Evolutionary conservation across 2,888 invertebrate genomes (phyloP).

Genomic region (Eristalis tenax): DNA sequence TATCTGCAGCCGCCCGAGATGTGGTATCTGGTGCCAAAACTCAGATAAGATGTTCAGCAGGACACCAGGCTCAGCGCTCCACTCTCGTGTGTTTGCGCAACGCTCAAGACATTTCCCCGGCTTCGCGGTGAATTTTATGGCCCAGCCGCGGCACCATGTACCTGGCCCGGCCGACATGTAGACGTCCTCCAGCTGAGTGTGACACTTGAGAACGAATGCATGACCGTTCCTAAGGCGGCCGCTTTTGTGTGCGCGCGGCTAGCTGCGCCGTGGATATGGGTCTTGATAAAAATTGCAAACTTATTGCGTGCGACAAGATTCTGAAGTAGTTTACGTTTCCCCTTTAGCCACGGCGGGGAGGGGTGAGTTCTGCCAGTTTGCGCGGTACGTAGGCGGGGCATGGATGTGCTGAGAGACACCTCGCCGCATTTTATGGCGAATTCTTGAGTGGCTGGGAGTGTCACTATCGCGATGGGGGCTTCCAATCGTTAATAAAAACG

Average conservation of each 20-base stretch:
- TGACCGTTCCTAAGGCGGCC: constrained; percentile 10
- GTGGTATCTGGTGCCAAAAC: constrained; percentile 63
- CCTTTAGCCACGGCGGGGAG: not conserved
- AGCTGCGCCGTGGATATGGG: constrained; percentile 46
- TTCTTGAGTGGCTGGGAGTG: not conserved
- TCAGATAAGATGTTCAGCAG: constrained; percentile 57
- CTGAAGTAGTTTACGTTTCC: constrained; percentile 56
- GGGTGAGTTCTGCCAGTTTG: not conserved
- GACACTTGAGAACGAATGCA: constrained; percentile 37
- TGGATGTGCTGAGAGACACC: not conserved
- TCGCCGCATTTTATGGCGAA: not conserved
- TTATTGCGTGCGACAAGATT: constrained; percentile 65
- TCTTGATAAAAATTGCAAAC: constrained; percentile 62
- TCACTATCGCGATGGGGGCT: not conserved
- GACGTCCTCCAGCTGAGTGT: constrained; percentile 43
- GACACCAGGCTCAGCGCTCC: constrained; percentile 12
- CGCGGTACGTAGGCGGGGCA: not conserved
- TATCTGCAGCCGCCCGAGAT: constrained; percentile 38
- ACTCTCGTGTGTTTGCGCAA: constrained; percentile 37
- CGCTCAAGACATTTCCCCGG: constrained; percentile 27
- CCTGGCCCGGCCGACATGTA: constrained; percentile 21
- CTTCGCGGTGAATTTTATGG: constrained; percentile 46
- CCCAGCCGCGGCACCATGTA: constrained; percentile 26
- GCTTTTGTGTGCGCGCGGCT: not conserved
- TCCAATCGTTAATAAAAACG: not conserved